Evolutionary conservation across 2,113 vertebrate genomes (phyloP), one percentile per base, ranked within the genome.

Genomic region (Tachysurus fulvidraco): DNA sequence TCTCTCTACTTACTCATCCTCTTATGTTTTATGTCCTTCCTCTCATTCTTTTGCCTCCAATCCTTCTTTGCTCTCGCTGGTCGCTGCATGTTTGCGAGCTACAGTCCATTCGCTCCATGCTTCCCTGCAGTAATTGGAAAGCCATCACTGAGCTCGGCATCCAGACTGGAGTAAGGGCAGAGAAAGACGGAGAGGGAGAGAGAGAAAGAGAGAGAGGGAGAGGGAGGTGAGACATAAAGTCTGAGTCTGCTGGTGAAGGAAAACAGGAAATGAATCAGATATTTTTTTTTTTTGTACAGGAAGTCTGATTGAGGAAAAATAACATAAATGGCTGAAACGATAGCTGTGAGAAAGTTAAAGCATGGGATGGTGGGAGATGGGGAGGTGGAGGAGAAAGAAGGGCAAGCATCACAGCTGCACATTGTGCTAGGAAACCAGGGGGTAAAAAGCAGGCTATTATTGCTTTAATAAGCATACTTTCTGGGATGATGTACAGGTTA

Each of bases 111-210:
- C 81, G 71, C 86, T 89, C 86, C 89, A 86, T 89, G 89, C 88
- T 91, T 93, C 93, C 91, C 91, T 91, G 91, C 91, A 87, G 93
- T 95, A 94, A 95, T 95, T 94, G 94, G 93, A 95, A 95, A 95
- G 93, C 93, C 93, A 88, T 95, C 94, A 92, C 90, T 89, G 88
- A 93, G 91, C 88, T 86, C 85, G 64, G 89, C 93, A 93, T 93
- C 93, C 92, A 76, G 60, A 89, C 86, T 80, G 88, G 83, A 81
- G 81, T 60, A 74, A n/a, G 88, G 85, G 88, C 83, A 64, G 55
- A 89, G 84, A 88, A 84, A 19, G 60, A 71, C 2, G 36, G 36
- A 36, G 36, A 36, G 36, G 36, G 36, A 36, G 36, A 36, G 36
- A 88, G 84, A 16, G 60, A 71, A 57, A 88, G 82, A 88, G 85